These are phyloP conservation scores for Myodes glareolus DNA, from an alignment of 2,113 vertebrate species.

Conservation along the genomic window DNA sequence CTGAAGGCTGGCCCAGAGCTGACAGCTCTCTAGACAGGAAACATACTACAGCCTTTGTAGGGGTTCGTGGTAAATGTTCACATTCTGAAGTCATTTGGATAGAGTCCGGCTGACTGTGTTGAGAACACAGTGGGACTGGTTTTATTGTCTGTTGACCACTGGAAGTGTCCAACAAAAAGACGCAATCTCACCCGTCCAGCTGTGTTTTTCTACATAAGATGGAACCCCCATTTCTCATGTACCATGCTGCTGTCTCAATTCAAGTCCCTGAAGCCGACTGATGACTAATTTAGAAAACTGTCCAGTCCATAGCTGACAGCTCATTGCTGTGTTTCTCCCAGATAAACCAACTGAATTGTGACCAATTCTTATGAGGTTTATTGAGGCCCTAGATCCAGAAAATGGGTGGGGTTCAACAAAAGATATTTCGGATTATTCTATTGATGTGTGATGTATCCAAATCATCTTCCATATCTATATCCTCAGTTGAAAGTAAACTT, in stretches of 20 bases:
- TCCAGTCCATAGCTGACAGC: not conserved
- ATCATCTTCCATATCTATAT: constrained; percentile 34
- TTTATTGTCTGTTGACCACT: not conserved
- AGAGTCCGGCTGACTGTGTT: not conserved
- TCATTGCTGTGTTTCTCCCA: not conserved
- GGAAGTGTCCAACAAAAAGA: constrained; percentile 36
- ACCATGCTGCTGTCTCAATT: not conserved
- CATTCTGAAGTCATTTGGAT: constrained; percentile 39
- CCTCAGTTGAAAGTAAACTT: constrained; percentile 43
- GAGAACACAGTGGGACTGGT: not conserved
- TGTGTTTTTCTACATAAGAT: constrained; percentile 38
- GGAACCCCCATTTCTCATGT: constrained; percentile 22
- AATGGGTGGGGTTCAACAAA: not conserved
- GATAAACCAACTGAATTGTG: constrained; percentile 27
- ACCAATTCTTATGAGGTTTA: constrained; percentile 18
- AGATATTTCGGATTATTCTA: constrained; percentile 41
- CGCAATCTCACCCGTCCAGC: constrained; percentile 8
- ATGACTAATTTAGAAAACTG: constrained; percentile 45
- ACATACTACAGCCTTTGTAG: not conserved
- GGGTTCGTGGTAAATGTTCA: not conserved
- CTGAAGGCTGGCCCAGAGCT: constrained; percentile 29
- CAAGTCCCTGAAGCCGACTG: constrained; percentile 28
- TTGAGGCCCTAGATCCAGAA: not conserved
- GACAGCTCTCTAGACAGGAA: constrained; percentile 64
- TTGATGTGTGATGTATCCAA: constrained; percentile 41